These are phyloP conservation scores for Atrichornis clamosus DNA, from an alignment of 2,113 vertebrate genomes.

Conservation along the genomic window DNA sequence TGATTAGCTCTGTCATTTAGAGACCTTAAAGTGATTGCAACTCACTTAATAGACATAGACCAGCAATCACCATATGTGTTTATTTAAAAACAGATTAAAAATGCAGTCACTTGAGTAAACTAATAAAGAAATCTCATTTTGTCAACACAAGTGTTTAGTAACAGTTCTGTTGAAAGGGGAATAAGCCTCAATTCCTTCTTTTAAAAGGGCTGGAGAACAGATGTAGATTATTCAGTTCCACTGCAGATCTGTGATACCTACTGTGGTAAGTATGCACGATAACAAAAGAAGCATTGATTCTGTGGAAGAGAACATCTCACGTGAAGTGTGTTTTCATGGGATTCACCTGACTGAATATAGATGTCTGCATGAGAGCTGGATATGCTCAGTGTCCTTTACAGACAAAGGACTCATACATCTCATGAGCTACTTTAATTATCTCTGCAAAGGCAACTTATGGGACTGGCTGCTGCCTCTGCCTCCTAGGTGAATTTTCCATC, in stretches of 20 bases:
- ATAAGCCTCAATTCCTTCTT: conserved; percentile 21
- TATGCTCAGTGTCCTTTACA: not conserved
- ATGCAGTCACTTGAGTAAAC: not conserved
- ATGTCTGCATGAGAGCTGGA: not conserved
- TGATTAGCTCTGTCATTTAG: not conserved
- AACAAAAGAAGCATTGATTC: not conserved
- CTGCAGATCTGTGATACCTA: conserved; percentile 56
- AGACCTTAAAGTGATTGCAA: not conserved
- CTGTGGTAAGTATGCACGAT: conserved; percentile 58
- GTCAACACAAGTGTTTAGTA: not conserved
- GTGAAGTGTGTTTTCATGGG: not conserved
- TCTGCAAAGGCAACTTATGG: not conserved
- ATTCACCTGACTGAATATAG: not conserved
- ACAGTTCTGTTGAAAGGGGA: not conserved
- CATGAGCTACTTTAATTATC: not conserved
- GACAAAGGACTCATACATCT: not conserved
- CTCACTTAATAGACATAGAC: not conserved
- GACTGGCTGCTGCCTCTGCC: not conserved
- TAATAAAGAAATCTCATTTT: not conserved
- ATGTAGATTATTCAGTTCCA: conserved; percentile 69
- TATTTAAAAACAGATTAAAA: not conserved
- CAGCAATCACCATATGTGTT: not conserved
- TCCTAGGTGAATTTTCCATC: not conserved
- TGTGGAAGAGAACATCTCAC: not conserved
- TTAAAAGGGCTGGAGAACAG: conserved; percentile 68